phyloP scores from a whole-genome alignment of 2,113 vertebrate species.

The Corythoichthys intestinalis region DNA sequence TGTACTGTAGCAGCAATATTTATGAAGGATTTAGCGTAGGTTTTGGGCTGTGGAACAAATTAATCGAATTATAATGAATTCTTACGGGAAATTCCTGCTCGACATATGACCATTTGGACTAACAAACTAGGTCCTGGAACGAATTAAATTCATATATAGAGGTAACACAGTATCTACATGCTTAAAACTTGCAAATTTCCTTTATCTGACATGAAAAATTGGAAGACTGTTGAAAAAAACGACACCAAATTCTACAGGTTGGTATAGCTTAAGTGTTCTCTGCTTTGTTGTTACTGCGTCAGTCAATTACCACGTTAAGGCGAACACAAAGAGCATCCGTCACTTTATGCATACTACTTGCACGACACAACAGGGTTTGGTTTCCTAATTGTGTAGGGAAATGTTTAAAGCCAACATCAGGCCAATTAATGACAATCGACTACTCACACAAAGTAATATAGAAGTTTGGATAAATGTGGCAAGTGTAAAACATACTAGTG shows the following conservation, averaged over 20 bases:
- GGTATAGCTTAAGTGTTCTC: neutral
- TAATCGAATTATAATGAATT: no score
- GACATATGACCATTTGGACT: no score
- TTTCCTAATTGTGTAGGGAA: constrained; percentile 42
- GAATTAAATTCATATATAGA: no score
- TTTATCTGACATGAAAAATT: no score
- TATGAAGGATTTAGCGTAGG: no score
- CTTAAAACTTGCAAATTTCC: no score
- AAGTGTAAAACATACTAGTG: constrained; percentile 24
- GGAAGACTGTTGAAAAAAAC: neutral
- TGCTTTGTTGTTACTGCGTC: constrained; percentile 6
- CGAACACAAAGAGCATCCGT: constrained; percentile 43
- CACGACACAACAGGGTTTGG: constrained; percentile 9
- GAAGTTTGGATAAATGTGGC: constrained; percentile 1
- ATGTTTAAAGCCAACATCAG: constrained; percentile 20
- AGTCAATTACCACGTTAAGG: constrained; percentile 15
- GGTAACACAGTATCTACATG: no score
- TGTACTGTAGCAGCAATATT: no score
- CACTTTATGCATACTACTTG: constrained; percentile 20
- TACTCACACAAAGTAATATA: constrained; percentile 15
- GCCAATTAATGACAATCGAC: constrained; percentile 25
- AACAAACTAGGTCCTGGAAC: no score
- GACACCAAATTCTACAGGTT: neutral
- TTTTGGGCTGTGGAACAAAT: no score
- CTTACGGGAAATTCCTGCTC: no score